A percentile compares a stretch with the other conserved stretches of the same genome.
Evolutionary conservation across 2,797 vertebrate genomes (phyloP).

Genomic region (Pitangus sulphuratus): DNA sequence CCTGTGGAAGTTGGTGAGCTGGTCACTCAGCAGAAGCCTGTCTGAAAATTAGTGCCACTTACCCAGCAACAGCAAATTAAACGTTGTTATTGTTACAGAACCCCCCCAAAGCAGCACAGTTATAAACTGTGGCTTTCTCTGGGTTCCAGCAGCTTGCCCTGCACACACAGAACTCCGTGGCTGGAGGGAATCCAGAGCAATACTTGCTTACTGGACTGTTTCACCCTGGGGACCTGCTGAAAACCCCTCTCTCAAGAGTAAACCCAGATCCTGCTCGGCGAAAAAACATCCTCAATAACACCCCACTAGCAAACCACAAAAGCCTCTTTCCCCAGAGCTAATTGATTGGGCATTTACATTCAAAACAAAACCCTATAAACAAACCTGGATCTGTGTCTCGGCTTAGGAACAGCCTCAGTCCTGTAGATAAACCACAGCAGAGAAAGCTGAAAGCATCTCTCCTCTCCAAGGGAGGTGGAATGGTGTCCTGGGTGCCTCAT

Average conservation of each 20-base stretch:
- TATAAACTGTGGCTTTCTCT: not conserved
- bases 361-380: not conserved
- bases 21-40: not conserved
- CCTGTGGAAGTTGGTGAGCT: not conserved
- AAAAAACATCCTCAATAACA: not conserved
- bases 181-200: not conserved
- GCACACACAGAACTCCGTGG: not conserved
- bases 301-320: slow-evolving; percentile 6
- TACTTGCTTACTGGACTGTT: not conserved
- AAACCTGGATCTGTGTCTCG: not conserved
- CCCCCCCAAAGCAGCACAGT: not conserved
- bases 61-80: not conserved
- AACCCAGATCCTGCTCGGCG: not conserved
- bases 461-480: rapidly evolving
- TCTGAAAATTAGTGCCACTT: not conserved
- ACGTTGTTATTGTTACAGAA: rapidly evolving
- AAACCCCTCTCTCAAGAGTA: not conserved
- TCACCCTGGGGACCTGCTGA: not conserved
- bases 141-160: not conserved
- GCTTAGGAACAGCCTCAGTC: not conserved
- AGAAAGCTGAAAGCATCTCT: not conserved
- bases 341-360: slow-evolving; percentile 16
- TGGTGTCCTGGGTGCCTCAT: not conserved
- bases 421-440: not conserved
- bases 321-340: slow-evolving; percentile 9